Conservation (phyloP, 2,113 vertebrate genomes). For the Osmerus eperlanus region DNA sequence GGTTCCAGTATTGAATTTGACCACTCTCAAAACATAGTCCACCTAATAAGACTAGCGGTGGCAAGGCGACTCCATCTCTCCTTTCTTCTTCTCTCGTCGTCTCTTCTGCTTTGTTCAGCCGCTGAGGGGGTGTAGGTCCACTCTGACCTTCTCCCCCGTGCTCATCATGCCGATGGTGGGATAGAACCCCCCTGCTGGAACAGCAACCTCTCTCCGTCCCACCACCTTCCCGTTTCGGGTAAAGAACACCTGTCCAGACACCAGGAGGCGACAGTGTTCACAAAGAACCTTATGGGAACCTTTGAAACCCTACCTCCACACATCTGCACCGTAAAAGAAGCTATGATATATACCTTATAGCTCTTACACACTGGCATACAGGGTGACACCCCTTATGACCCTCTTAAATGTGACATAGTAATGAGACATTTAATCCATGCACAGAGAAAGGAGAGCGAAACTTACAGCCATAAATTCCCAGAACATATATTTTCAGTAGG, state of each 20-base stretch:
- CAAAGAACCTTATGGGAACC: too few relatives aligned
- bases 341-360: too few relatives aligned
- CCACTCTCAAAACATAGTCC: neutral
- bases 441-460: too few relatives aligned
- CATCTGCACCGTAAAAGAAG: too few relatives aligned
- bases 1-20: conserved; percentile 27
- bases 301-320: too few relatives aligned
- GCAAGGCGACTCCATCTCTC: neutral
- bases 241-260: conserved; percentile 81
- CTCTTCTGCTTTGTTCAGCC: conserved; percentile 63
- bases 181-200: conserved; percentile 81
- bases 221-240: conserved; percentile 88
- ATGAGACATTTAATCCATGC: too few relatives aligned
- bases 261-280: conserved; percentile 14
- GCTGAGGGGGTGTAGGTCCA: conserved; percentile 85
- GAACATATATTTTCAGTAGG: too few relatives aligned
- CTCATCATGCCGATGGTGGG: conserved; percentile 90
- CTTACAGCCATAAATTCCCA: too few relatives aligned
- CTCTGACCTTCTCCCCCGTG: conserved; percentile 84
- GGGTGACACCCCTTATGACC: too few relatives aligned
- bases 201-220: conserved; percentile 79
- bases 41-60: neutral
- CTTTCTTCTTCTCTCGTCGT: neutral
- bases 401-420: too few relatives aligned
- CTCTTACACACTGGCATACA: too few relatives aligned